Evolutionary conservation across 2,113 vertebrate genomes (phyloP).

Genomic region (Triplophysa tibetana): DNA sequence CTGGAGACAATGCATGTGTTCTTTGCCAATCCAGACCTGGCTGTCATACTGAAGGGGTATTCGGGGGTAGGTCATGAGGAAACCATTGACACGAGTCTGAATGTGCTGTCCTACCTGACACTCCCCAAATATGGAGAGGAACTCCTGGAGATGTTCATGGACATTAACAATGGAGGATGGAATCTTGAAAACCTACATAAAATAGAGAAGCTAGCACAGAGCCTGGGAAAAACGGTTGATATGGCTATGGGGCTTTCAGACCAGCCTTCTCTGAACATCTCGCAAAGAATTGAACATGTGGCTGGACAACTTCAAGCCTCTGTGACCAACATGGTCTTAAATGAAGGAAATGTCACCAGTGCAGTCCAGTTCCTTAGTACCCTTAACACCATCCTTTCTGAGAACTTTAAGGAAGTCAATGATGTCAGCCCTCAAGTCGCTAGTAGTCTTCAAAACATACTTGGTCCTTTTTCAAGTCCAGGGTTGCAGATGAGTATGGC

Average conservation of each 20-base stretch:
- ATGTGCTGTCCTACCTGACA: conserved; percentile 63
- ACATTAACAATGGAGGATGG: conserved; percentile 40
- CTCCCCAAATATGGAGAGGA: conserved; percentile 39
- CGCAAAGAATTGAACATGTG: conserved; percentile 44
- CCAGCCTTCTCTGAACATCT: conserved; percentile 42
- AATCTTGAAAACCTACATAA: conserved; percentile 11
- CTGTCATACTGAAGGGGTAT: conserved; percentile 63
- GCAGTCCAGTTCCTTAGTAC: conserved; percentile 34
- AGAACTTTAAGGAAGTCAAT: conserved; percentile 39
- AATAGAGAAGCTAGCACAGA: conserved; percentile 37
- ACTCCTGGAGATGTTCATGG: conserved; percentile 52
- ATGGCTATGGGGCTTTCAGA: conserved; percentile 36
- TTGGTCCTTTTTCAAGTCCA: conserved; percentile 28
- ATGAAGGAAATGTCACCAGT: conserved; percentile 27
- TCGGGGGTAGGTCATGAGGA: conserved; percentile 50
- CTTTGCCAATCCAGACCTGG: conserved; percentile 68
- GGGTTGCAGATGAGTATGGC: conserved; percentile 27
- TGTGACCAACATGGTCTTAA: conserved; percentile 14
- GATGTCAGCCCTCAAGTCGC: conserved; percentile 30
- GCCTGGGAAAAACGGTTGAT: conserved; percentile 35
- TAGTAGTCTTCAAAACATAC: conserved; percentile 44
- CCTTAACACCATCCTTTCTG: conserved; percentile 46
- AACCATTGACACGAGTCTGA: conserved; percentile 61
- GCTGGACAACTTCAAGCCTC: conserved; percentile 37
- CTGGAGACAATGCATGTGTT: conserved; percentile 67